Conservation (phyloP, 1,140 invertebrate genomes). For the Whitmania pigra region DNA sequence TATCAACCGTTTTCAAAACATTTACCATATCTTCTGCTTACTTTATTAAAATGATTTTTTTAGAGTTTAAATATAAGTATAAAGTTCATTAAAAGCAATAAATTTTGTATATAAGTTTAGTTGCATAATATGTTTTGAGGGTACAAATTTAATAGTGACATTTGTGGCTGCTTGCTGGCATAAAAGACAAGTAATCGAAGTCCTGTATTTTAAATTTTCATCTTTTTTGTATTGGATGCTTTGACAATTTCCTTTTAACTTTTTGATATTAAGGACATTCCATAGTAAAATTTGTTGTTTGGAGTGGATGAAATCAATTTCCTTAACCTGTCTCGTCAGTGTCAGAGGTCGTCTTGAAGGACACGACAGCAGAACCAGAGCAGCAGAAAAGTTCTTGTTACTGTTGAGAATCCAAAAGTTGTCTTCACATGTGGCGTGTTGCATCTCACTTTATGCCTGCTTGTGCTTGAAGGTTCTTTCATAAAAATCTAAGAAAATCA, state of each 20-base stretch:
- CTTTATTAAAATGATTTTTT: too few species aligned
- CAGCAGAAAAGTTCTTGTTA: constrained; percentile 9
- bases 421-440: not conserved
- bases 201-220: not conserved
- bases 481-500: not conserved
- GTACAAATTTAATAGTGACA: too few species aligned
- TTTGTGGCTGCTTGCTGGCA: too few species aligned
- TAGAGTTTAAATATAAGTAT: too few species aligned
- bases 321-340: not conserved
- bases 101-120: too few species aligned
- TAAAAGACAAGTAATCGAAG: too few species aligned
- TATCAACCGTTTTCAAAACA: too few species aligned
- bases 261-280: not conserved
- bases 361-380: constrained; percentile 7
- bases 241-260: not conserved
- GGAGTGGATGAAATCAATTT: not conserved
- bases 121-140: too few species aligned
- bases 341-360: constrained; percentile 4
- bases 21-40: too few species aligned
- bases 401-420: not conserved
- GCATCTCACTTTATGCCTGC: not conserved
- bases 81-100: too few species aligned
- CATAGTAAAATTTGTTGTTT: not conserved
- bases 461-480: not conserved
- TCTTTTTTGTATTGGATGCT: not conserved